Percentiles rank a stretch among this genome's conserved stretches.
phyloP scores from a whole-genome alignment of 1,140 invertebrate genomes.

The Drosophila kurseongensis region DNA sequence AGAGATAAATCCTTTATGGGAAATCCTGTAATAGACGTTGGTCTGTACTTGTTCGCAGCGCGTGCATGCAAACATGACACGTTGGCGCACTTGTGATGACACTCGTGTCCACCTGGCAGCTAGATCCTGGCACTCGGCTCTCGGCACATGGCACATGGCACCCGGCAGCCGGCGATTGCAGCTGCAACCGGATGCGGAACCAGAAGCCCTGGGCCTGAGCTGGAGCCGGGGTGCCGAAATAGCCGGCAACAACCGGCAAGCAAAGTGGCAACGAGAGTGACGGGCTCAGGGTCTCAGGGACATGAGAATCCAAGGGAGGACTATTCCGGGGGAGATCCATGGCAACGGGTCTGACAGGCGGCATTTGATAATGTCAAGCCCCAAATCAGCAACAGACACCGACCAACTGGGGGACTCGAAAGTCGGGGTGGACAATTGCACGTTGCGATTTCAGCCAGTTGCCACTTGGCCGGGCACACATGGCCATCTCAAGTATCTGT shows the following conservation, averaged over 20 bases:
- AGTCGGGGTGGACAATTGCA: slow-evolving; percentile 56
- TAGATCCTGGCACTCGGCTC: slow-evolving; percentile 31
- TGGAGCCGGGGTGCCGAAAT: slow-evolving; percentile 42
- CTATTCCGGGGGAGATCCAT: not conserved
- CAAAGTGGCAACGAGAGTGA: slow-evolving; percentile 45
- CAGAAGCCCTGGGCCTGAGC: slow-evolving; percentile 29
- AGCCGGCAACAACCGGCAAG: slow-evolving; percentile 50
- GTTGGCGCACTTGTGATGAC: slow-evolving; percentile 67
- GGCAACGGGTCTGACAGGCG: slow-evolving; percentile 58
- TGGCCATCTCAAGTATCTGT: slow-evolving; percentile 58
- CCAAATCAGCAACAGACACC: slow-evolving; percentile 74
- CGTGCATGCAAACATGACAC: slow-evolving; percentile 73
- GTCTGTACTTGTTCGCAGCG: slow-evolving; percentile 33
- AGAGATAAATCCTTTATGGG: too few species aligned
- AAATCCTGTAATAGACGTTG: slow-evolving; percentile 15
- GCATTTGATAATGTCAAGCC: slow-evolving; percentile 79
- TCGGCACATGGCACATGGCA: slow-evolving; percentile 42
- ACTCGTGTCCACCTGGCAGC: slow-evolving; percentile 63
- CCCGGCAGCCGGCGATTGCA: slow-evolving; percentile 42
- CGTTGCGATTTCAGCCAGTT: slow-evolving; percentile 69
- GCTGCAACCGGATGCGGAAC: slow-evolving; percentile 51
- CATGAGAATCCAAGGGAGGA: not conserved
- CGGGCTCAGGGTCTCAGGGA: slow-evolving; percentile 22
- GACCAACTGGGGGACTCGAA: slow-evolving; percentile 3
- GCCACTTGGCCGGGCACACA: slow-evolving; percentile 41